Evolutionary conservation across 2,888 invertebrate genomes (phyloP), one percentile per base, ranked within the genome.

Genomic region (Torymus auratus): DNA sequence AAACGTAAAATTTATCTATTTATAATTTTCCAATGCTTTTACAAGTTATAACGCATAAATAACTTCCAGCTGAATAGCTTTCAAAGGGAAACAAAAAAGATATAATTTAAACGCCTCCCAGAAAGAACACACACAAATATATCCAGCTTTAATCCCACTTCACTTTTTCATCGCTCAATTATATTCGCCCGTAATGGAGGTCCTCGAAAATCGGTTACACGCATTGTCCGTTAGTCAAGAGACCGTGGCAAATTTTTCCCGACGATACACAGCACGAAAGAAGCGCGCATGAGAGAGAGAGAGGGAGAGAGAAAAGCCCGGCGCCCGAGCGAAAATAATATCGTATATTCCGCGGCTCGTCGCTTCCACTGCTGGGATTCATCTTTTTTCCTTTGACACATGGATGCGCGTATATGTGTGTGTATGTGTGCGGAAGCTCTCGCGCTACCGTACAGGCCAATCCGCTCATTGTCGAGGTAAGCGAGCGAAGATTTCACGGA

Each of bases 391-490:
- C 61, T 71, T 75, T 75, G 75, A 75, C 75, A 75, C 60, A 75
- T 69, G 61, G 69, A 7, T 68, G 67, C 52, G 50, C 53, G 20
- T 14, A 55, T 14, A 17, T 28, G 14, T 23, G 7, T n/a, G 12
- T 20, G 69, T 58, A 61, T 20, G 20, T 71, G 52, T 55, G 69
- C 61, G 73, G 79, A 73, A 73, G 69, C 73, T 62, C 67, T 71
- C 4, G 28, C 64, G 67, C 62, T 53, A 20, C 65, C 68, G 60
- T 53, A 15, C 65, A 67, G 60, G 76, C 60, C 56, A 61, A 75
- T 76, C 17, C 68, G 68, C 70, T 79, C 70, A 83, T 81, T 81
- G 80, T 82, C 75, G 73, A 79, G 71, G 53, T 64, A 53, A 74
- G 68, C 78, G 64, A 70, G 74, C 62, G 60, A 72, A 79, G 75